Evolutionary conservation across 2,888 invertebrate species (phyloP), one percentile per base, ranked within the genome.

Genomic region (Sussaba pulchella): DNA sequence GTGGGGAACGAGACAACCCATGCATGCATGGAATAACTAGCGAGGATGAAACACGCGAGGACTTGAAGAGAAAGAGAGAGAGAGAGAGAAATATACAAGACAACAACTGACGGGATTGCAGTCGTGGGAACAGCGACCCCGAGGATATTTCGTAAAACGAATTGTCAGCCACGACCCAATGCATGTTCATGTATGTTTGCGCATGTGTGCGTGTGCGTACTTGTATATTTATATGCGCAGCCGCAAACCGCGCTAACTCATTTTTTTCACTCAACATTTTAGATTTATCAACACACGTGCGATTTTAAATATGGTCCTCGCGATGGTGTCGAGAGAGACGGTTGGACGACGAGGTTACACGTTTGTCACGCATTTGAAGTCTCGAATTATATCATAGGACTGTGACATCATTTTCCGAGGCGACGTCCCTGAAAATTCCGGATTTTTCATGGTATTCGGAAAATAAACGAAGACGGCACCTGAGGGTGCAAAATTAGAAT

Each of bases 101-200:
- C 72, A 73, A 81, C 67, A 72, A 63, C 31, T 10, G 52, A 24
- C 57, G 71, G 45, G 77, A 76, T 83, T 83, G 83, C 79, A 77
- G 75, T 73, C 82, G 78, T 84, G 84, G 79, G 85, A 86, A 85
- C 84, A 47, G 77, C 69, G 71, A 82, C 66, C 74, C 50, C 77
- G 45, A 36, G 43, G 41, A 63, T 50, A 70, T 81, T 81, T 81
- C 77, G 81, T 63, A 77, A 81, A 70, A 70, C 66, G 59, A 70
- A 81, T 70, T 83, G 69, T 71, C 59, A 74, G 75, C 72, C 31
- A 39, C 78, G 79, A 69, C 73, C 79, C 43, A 24, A 43, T 52
- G 59, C 41, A 41, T 73, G 78, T 79, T 5, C 31, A n/a, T n/a
- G n/a, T n/a, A n/a, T n/a, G n/a, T n/a, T n/a, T n/a, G n/a, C n/a